Base-by-base conservation (phyloP, 1,140 invertebrate species). In the Temnothorax longispinosus region DNA sequence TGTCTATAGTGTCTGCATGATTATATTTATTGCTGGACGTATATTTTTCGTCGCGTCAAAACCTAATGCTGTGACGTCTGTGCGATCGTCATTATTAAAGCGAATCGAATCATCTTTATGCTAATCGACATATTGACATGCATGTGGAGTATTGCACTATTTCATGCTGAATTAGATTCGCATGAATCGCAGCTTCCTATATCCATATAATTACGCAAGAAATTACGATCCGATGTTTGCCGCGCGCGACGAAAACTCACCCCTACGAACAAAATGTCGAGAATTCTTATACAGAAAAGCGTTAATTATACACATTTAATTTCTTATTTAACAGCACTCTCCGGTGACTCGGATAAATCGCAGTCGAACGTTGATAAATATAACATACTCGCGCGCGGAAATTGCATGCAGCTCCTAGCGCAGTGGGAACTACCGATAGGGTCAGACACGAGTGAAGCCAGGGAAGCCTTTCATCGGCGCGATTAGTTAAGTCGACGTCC, bases 401-500 rank as follows among this genome's bases (percentile, higher is more conserved):
- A 90, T 91, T 90, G 92, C 90, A 90, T 88, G 91, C 87, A 85
- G 81, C 84, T 87, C 54, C 81, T 84, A 38, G 56, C 65, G 47
- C 56, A 38, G 54, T 87, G 60, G 74, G 71, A 84, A 44, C 54
- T 75, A 71, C 27, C 27, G 41, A 32, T 89, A 89, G 93, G 91
- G 90, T 94, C 92, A 92, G 93, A 93, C 92, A 64, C 27, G 88
- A 93, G 72, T 87, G 93, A 94, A 94, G 93, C 93, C 93, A 78
- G 88, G 54, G 93, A 94, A 94, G 92, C 93, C 93, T 89, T 52
- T 60, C 91, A 87, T 69, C 88, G 91, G 80, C 88, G 88, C 92
- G 93, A 93, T 94, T 94, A 93, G 93, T 93, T 93, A 93, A 93
- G 91, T 93, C 91, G 87, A 92, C 90, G 88, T 93, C 91, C 90